A percentile compares a stretch with the other conserved stretches of the same genome.
These are phyloP conservation scores for Slavum lentiscoides DNA, from an alignment of 2,888 invertebrate genomes.

Conservation along the genomic window DNA sequence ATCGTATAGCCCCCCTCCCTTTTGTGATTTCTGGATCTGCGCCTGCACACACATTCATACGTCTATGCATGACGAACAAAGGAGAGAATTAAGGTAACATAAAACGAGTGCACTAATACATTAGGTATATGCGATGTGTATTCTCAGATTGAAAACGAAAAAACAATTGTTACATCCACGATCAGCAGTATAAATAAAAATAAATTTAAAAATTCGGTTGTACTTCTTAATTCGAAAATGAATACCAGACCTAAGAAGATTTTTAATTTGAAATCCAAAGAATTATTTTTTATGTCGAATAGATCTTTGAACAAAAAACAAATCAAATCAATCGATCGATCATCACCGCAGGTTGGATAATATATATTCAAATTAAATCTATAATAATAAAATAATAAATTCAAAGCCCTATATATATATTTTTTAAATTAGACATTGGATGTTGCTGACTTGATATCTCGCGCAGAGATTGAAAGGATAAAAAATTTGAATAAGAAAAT, in stretches of 20 bases:
- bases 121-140: too few species aligned
- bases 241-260: too few species aligned
- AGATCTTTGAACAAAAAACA: not conserved
- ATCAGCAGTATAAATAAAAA: not conserved
- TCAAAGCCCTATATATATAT: not conserved
- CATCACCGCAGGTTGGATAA: not conserved
- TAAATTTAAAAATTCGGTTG: not conserved
- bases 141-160: too few species aligned
- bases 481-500: conserved; percentile 2
- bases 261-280: not conserved
- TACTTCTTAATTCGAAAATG: not conserved
- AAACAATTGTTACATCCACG: too few species aligned
- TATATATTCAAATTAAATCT: not conserved
- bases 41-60: too few species aligned
- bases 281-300: not conserved
- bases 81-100: too few species aligned
- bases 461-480: not conserved
- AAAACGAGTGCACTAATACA: too few species aligned
- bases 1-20: too few species aligned
- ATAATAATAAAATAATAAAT: not conserved
- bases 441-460: too few species aligned
- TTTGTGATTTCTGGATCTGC: too few species aligned
- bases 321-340: not conserved
- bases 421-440: not conserved
- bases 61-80: too few species aligned